Percentiles rank a stretch among this genome's conserved stretches.
phyloP scores from a whole-genome alignment of 2,888 invertebrate species.

The Notodonta ziczac region DNA sequence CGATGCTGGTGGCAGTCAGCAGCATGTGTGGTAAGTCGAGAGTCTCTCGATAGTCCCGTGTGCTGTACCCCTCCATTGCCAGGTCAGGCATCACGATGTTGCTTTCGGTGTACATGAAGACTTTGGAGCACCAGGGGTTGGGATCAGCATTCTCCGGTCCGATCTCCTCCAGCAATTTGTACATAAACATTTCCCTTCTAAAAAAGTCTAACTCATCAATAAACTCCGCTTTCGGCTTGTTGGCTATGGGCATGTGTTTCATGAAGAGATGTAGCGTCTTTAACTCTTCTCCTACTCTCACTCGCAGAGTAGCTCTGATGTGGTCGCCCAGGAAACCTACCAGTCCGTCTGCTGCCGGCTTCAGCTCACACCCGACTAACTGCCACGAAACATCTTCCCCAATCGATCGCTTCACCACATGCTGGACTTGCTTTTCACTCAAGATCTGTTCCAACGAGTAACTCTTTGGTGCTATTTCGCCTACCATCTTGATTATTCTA shows the following conservation, averaged over 20 bases:
- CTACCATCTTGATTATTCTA: conserved; percentile 37
- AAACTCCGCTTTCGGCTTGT: conserved; percentile 63
- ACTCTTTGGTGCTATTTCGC: conserved; percentile 15
- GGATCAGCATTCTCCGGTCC: conserved; percentile 44
- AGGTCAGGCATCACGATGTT: conserved; percentile 71
- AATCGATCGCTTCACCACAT: conserved; percentile 41
- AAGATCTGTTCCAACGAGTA: conserved; percentile 45
- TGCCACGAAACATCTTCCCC: conserved; percentile 35
- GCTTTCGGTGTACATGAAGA: conserved; percentile 56
- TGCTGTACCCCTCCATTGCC: conserved; percentile 54
- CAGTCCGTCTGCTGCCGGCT: conserved; percentile 55
- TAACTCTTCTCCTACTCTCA: conserved; percentile 33
- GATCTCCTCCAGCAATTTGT: conserved; percentile 58
- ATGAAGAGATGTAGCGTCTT: conserved; percentile 58
- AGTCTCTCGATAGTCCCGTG: conserved; percentile 39
- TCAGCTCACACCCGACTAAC: conserved; percentile 39
- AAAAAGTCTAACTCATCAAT: conserved; percentile 56
- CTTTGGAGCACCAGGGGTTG: conserved; percentile 58
- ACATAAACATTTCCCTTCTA: conserved; percentile 58
- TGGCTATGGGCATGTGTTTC: conserved; percentile 58
- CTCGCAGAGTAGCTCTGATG: conserved; percentile 49
- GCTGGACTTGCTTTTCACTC: conserved; percentile 48
- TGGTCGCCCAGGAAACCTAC: conserved; percentile 72
- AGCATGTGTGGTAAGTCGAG: conserved; percentile 58
- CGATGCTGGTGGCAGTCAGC: conserved; percentile 49